phyloP scores from a whole-genome alignment of 2,888 invertebrate genomes.

The Saturnia japonica region DNA sequence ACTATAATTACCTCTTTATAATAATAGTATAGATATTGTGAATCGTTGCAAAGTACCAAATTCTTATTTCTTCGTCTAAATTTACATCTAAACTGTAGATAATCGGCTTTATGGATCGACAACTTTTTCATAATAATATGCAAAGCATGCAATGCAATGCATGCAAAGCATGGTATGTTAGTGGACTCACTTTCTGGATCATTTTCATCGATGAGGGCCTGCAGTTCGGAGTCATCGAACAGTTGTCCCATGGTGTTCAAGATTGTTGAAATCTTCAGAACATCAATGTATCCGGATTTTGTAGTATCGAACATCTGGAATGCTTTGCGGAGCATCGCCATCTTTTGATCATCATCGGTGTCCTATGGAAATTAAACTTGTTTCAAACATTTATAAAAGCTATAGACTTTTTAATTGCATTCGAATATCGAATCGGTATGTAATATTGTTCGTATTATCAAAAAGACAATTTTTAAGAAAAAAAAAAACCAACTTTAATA shows the following conservation, averaged over 20 bases:
- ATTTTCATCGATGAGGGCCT: conserved; percentile 93
- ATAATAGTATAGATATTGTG: not conserved
- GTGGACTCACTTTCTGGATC: conserved; percentile 89
- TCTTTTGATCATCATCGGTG: conserved; percentile 89
- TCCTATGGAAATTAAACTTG: conserved; percentile 53
- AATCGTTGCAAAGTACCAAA: not conserved
- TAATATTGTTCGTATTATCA: too few relatives aligned
- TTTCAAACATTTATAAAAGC: conserved; percentile 15
- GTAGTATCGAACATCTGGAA: conserved; percentile 98
- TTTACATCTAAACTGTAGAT: not conserved
- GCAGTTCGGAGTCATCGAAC: conserved; percentile 95
- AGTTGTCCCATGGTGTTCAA: conserved; percentile 97
- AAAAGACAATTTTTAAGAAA: too few relatives aligned
- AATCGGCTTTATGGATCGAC: not conserved
- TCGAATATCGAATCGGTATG: not conserved
- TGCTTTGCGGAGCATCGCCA: conserved; percentile 95
- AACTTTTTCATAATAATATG: not conserved
- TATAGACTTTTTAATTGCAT: not conserved
- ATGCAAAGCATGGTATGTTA: not conserved
- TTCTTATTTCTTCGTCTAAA: not conserved
- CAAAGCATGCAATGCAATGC: not conserved
- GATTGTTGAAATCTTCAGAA: conserved; percentile 94
- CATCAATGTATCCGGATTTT: conserved; percentile 95
- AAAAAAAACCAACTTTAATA: too few relatives aligned
- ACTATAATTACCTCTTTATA: not conserved